Conservation (phyloP, 2,888 invertebrate genomes). For the Cryptocheilus praepositus region DNA sequence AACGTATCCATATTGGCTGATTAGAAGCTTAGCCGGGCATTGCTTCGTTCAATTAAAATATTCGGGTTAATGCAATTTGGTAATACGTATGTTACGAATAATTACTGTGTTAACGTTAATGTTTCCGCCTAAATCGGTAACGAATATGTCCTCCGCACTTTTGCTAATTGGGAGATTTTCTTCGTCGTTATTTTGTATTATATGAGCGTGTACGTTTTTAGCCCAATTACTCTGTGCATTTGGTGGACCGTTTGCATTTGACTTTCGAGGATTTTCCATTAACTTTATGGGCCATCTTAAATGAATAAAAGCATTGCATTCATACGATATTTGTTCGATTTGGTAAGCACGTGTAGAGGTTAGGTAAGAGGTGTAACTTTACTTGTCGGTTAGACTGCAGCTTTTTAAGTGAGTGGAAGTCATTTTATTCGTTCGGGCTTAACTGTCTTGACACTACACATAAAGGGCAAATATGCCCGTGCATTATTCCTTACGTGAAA, state of each 20-base stretch:
- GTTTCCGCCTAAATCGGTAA: slow-evolving; percentile 16
- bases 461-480: background rate
- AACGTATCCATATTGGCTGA: background rate
- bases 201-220: slow-evolving; percentile 18
- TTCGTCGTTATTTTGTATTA: slow-evolving; percentile 10
- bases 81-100: background rate
- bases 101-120: background rate
- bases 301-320: background rate
- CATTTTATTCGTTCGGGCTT: slow-evolving; percentile 14
- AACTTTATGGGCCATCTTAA: slow-evolving; percentile 21
- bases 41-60: too few relatives aligned
- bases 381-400: slow-evolving; percentile 27
- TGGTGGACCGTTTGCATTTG: slow-evolving; percentile 10
- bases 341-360: background rate
- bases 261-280: slow-evolving; percentile 25
- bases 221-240: slow-evolving; percentile 21
- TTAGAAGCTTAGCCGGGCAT: too few relatives aligned
- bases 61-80: background rate
- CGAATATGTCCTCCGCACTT: slow-evolving; percentile 26
- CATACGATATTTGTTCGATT: background rate
- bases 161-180: slow-evolving; percentile 14
- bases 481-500: slow-evolving; percentile 33
- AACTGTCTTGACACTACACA: background rate
- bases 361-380: slow-evolving; percentile 4
- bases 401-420: slow-evolving; percentile 13